These are phyloP conservation scores for Apocheima hispidaria DNA, from an alignment of 2,888 invertebrate genomes.

Conservation along the genomic window DNA sequence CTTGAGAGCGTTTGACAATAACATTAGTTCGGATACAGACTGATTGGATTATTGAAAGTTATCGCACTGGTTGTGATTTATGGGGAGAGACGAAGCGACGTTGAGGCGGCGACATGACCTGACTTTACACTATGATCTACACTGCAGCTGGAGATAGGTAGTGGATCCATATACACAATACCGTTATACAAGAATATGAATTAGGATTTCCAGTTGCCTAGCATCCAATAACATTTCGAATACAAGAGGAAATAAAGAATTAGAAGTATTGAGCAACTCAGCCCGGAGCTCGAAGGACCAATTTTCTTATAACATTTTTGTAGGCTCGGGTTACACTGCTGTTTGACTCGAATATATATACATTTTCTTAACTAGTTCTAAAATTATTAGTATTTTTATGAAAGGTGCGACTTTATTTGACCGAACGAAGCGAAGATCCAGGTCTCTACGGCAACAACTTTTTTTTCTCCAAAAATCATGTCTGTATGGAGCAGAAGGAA, in stretches of 20 bases:
- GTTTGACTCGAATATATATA: not conserved
- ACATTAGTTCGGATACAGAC: constrained; percentile 65
- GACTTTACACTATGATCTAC: not conserved
- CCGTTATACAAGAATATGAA: not conserved
- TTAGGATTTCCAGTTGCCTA: too few species aligned
- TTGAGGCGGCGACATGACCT: constrained; percentile 2
- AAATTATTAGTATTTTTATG: too few species aligned
- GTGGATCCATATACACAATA: not conserved
- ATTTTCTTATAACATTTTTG: not conserved
- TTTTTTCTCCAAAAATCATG: too few species aligned
- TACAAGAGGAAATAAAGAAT: too few species aligned
- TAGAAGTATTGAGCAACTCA: too few species aligned
- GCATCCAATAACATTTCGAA: too few species aligned
- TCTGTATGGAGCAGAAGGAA: too few species aligned
- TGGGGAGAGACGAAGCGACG: constrained; percentile 23
- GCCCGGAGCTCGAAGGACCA: not conserved
- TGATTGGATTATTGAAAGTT: constrained; percentile 75
- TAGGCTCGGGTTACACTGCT: not conserved
- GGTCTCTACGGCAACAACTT: too few species aligned
- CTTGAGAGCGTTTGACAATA: constrained; percentile 69
- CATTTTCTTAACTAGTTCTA: too few species aligned
- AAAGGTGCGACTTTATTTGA: too few species aligned
- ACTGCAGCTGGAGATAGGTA: constrained; percentile 43
- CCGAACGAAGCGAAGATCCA: too few species aligned
- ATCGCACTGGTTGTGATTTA: constrained; percentile 65